Percentiles rank a stretch among this genome's conserved stretches.
Conservation (phyloP, 2,888 invertebrate genomes). For the Nomada ruficornis region DNA sequence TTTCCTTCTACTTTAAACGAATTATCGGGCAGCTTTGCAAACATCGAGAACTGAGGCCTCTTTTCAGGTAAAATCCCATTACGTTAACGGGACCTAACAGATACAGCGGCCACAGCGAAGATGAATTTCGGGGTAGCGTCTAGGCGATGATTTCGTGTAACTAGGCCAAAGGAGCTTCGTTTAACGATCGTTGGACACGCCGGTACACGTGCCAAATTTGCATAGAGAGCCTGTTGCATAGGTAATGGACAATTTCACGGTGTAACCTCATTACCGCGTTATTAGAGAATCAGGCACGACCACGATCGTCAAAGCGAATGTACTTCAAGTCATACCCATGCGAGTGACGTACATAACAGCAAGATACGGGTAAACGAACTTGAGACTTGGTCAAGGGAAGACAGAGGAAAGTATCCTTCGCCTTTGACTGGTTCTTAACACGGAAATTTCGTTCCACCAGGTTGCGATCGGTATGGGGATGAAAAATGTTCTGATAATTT, state of each 20-base stretch:
- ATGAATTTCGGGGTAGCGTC: not conserved
- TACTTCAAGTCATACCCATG: not conserved
- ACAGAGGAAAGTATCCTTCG: no score
- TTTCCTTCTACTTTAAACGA: not conserved
- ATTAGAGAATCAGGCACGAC: conserved; percentile 24
- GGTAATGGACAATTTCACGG: conserved; percentile 40
- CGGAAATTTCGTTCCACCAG: no score
- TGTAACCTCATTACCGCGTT: conserved; percentile 41
- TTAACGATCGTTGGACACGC: conserved; percentile 25
- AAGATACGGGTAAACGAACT: no score
- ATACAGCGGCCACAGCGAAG: not conserved
- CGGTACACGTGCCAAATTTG: conserved; percentile 48
- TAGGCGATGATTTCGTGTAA: conserved; percentile 3
- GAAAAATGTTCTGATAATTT: not conserved
- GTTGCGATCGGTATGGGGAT: no score
- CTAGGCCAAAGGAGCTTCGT: conserved; percentile 15
- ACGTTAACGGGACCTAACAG: not conserved
- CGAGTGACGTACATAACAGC: not conserved
- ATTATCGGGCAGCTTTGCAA: not conserved
- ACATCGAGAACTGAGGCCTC: not conserved
- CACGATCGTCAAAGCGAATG: conserved; percentile 25
- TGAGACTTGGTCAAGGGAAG: no score
- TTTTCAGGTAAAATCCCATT: not conserved
- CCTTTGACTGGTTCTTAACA: no score
- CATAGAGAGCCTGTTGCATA: conserved; percentile 52